phyloP scores from a whole-genome alignment of 2,888 invertebrate species.

The Lasioglossum villosulum region DNA sequence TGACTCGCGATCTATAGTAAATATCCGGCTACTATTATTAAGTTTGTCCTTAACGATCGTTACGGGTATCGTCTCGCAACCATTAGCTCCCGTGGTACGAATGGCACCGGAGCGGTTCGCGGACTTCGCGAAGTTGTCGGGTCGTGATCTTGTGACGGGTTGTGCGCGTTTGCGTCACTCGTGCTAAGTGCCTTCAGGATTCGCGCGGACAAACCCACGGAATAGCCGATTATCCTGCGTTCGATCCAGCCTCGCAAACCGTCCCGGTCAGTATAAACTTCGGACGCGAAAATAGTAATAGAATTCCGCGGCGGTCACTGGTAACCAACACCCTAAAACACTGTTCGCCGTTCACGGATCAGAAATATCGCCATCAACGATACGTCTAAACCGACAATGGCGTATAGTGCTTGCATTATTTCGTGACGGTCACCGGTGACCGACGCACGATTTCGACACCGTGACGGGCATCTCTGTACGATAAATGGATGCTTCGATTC shows the following conservation, averaged over 20 bases:
- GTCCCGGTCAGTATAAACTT: constrained; percentile 24
- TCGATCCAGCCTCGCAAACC: not conserved
- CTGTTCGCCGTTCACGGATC: not conserved
- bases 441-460: not conserved
- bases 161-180: constrained; percentile 30
- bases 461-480: not conserved
- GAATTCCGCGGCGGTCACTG: not conserved
- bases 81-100: constrained; percentile 55
- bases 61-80: constrained; percentile 59
- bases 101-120: constrained; percentile 53
- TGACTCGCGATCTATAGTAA: constrained; percentile 55
- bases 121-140: constrained; percentile 44
- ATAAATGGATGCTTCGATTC: not conserved
- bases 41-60: constrained; percentile 77
- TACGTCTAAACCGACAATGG: not conserved
- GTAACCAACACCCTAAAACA: not conserved
- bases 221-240: constrained; percentile 15
- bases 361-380: not conserved
- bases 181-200: constrained; percentile 43
- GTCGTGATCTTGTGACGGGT: constrained; percentile 33
- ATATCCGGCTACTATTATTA: constrained; percentile 77
- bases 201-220: constrained; percentile 8
- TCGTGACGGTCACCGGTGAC: not conserved
- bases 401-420: not conserved
- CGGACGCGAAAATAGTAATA: not conserved